Percentiles rank a stretch among this genome's conserved stretches.
These are phyloP conservation scores for Eilema caniola DNA, from an alignment of 2,888 invertebrate species.

Conservation along the genomic window DNA sequence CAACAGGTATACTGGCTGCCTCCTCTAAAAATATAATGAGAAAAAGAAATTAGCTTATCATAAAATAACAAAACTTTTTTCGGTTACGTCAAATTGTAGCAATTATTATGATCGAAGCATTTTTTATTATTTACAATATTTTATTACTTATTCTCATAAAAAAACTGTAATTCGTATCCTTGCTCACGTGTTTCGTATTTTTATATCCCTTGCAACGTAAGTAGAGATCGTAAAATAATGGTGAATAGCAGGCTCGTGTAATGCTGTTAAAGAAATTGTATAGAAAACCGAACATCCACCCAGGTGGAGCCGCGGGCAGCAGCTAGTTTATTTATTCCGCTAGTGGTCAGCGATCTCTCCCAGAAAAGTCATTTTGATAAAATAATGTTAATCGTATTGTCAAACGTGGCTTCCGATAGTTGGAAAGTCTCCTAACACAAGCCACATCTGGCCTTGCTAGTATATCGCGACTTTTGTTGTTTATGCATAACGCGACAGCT, in stretches of 20 bases:
- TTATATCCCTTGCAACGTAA: slow-evolving; percentile 32
- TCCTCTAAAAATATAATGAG: too few species aligned
- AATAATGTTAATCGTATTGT: background rate
- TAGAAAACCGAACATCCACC: too few species aligned
- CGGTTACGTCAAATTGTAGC: background rate
- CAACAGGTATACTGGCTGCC: too few species aligned
- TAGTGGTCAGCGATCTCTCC: too few species aligned
- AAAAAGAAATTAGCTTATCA: too few species aligned
- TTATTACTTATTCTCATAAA: background rate
- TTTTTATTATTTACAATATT: background rate
- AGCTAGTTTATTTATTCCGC: too few species aligned
- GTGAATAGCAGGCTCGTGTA: slow-evolving; percentile 23
- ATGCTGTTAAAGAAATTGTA: background rate
- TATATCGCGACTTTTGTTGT: slow-evolving; percentile 8
- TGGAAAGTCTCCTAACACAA: background rate
- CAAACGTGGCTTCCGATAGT: background rate
- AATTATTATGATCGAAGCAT: background rate
- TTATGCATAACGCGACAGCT: slow-evolving; percentile 9
- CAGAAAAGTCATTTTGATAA: too few species aligned
- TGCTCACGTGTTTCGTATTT: slow-evolving; percentile 28
- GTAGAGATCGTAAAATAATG: slow-evolving; percentile 35
- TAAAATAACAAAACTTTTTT: too few species aligned
- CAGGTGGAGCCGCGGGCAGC: too few species aligned
- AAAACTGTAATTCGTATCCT: background rate
- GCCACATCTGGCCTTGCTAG: background rate